Evolutionary conservation across 1,140 invertebrate genomes (phyloP), one percentile per base, ranked within the genome.

Genomic region (Trachymyrmex cornetzi): DNA sequence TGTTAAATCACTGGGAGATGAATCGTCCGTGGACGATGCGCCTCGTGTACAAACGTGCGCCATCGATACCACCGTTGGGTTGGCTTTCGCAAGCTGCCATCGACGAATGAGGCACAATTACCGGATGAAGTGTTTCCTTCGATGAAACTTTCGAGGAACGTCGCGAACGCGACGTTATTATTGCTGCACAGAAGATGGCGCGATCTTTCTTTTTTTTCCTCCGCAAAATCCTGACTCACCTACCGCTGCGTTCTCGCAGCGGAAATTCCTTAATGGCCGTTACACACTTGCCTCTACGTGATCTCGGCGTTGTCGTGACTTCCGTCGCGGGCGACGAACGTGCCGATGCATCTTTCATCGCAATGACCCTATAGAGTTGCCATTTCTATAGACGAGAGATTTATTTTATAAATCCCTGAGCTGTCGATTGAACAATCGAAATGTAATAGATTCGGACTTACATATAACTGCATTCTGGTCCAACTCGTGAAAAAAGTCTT

Each of bases 261-360:
- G 88, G 88, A 89, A 89, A 77, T 87, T 82, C 64, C 85, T 87
- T 85, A 89, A 89, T 74, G 87, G 77, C 57, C 57, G 84, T 86
- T 87, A 59, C 85, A 44, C 30, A 24, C 61, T 82, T 34, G 66
- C 66, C 9, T 53, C 11, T 71, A 64, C 79, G 79, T 63, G 80
- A 72, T 63, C 24, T 38, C 48, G n/a, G 14, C 48, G 16, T 22
- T n/a, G 55, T 63, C 27, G 79, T 57, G 27, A 86, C 61, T 89
- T 86, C 75, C 87, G 87, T 50, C 50, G 12, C 22, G 19, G 48
- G n/a, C 27, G n/a, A 53, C 38, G 59, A n/a, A 86, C 75, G 72
- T 72, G 55, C n/a, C 66, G 27, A 77, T 88, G 50, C 48, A 71
- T 71, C 22, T 67, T 38, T 53, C 59, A 63, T 67, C 66, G 69